Percentiles rank a stretch among this genome's conserved stretches.
Evolutionary conservation across 2,113 vertebrate genomes (phyloP).

Genomic region (Tupaia tana): DNA sequence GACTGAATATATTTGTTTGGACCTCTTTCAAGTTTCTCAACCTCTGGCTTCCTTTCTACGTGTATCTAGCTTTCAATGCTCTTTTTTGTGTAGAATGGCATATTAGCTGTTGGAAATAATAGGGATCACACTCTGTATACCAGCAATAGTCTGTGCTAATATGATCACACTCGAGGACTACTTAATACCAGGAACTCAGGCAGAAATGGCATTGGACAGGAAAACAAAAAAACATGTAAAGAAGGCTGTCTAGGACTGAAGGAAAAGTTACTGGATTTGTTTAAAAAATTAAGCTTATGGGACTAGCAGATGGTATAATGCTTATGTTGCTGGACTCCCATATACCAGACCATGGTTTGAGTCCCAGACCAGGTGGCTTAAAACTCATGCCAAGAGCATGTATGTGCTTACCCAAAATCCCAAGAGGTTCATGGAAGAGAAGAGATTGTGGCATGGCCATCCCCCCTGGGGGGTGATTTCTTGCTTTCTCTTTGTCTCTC

Average conservation of each 20-base stretch:
- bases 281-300: constrained; percentile 73
- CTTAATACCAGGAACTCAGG: constrained; percentile 19
- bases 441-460: too few species aligned
- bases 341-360: too few species aligned
- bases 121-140: background rate
- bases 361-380: too few species aligned
- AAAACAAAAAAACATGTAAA: constrained; percentile 49
- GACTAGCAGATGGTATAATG: background rate
- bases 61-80: background rate
- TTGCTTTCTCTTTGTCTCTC: too few species aligned
- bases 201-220: background rate
- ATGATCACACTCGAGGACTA: background rate
- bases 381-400: too few species aligned
- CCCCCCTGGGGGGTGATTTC: too few species aligned
- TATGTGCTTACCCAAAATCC: too few species aligned
- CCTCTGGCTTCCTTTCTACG: constrained; percentile 5
- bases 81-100: constrained; percentile 14
- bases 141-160: background rate
- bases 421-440: too few species aligned
- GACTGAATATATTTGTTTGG: background rate
- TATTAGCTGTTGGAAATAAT: background rate
- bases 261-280: constrained; percentile 66
- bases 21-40: constrained; percentile 4
- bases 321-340: too few species aligned
- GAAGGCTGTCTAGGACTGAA: constrained; percentile 39